Evolutionary conservation across 2,888 invertebrate genomes (phyloP), one percentile per base, ranked within the genome.

Genomic region (Amiota mariae): DNA sequence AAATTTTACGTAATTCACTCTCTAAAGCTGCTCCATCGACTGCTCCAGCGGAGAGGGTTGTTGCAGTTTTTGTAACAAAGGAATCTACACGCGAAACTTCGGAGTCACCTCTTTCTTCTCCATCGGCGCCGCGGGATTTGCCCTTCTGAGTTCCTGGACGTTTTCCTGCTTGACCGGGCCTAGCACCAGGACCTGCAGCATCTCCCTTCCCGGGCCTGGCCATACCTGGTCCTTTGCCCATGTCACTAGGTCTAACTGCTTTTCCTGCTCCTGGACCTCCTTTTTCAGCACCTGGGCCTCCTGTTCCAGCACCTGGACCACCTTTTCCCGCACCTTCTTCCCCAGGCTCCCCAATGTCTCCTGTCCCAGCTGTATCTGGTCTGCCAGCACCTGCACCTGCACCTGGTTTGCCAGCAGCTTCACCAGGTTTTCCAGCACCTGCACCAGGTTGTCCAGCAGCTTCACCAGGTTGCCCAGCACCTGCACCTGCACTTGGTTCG

Each of bases 11-110:
- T 48, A 88, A 72, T 70, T 88, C 88, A 15, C 77, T 78, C 75
- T 88, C 88, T 20, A 88, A 80, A 0, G 81, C 80, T 10, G 70
- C 75, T 8, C 87, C 87, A 72, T 85, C 82, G 57, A 79, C 81
- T 47, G 86, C 79, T 48, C 84, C 85, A 0, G 76, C 73, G 4
- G 79, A 76, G 61, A 87, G 75, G 1, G 76, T 78, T 54, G 75
- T 76, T 1, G 83, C 82, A 57, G 84, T 86, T 15, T 80, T 77
- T 6, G 75, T 75, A 12, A 87, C 80, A 78, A 87, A 87, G 48
- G 78, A 71, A 4, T 84, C 72, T 15, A 83, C 6, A 63, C 57
- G 71, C 63, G 12, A 15, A 49, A 18, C 57, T 24, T 68, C 72
- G 10, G 56, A 54, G 15, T 70, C 73, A 61, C 64, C 72, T 73